phyloP scores from a whole-genome alignment of 1,140 invertebrate genomes.

The Diabrotica undecimpunctata region DNA sequence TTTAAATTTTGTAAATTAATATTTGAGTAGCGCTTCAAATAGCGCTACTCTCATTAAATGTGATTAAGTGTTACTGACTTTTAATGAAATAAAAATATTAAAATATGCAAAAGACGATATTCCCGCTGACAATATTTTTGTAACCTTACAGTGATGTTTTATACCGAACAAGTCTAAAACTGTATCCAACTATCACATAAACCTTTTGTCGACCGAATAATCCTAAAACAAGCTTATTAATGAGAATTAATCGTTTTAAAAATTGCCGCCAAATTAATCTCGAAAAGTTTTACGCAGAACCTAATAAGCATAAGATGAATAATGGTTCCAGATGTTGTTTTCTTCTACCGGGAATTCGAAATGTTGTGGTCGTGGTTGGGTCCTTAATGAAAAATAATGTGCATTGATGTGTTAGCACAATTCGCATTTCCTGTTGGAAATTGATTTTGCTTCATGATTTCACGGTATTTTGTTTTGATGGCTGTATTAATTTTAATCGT shows the following conservation, averaged over 20 bases:
- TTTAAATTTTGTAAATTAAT: too few relatives aligned
- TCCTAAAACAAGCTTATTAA: constrained; percentile 12
- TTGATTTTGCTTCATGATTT: constrained; percentile 15
- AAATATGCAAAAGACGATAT: too few relatives aligned
- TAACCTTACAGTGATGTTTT: too few relatives aligned
- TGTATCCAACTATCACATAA: too few relatives aligned
- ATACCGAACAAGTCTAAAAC: too few relatives aligned
- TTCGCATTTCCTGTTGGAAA: constrained; percentile 5
- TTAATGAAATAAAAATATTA: too few relatives aligned
- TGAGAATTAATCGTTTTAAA: constrained; percentile 14
- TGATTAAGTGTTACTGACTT: too few relatives aligned
- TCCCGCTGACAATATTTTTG: too few relatives aligned
- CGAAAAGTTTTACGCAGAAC: constrained; percentile 20
- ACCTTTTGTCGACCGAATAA: background rate
- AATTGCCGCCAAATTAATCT: constrained; percentile 13
- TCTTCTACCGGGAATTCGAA: constrained; percentile 6
- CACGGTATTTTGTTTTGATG: constrained; percentile 18
- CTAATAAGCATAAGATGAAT: constrained; percentile 15
- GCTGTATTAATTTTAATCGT: constrained; percentile 2
- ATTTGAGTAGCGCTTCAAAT: too few relatives aligned
- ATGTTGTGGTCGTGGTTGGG: constrained; percentile 17
- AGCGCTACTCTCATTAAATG: too few relatives aligned
- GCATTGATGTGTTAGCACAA: constrained; percentile 10
- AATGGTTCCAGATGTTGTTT: constrained; percentile 16
- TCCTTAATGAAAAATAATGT: constrained; percentile 3